Conservation (phyloP, 2,888 invertebrate genomes). For the Dryomyza anilis region DNA sequence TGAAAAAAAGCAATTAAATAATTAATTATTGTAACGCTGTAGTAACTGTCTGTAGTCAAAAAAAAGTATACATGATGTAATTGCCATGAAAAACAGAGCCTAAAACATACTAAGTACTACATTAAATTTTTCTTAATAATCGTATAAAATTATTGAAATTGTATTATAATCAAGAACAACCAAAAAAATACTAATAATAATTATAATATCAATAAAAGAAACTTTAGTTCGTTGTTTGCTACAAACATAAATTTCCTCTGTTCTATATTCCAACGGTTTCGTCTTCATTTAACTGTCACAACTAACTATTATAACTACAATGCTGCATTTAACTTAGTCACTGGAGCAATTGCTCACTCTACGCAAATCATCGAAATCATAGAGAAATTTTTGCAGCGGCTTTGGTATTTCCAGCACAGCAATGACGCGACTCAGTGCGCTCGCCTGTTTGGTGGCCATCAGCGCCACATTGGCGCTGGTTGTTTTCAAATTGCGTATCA, state of each 20-base stretch:
- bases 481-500: slow-evolving; percentile 44
- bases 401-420: slow-evolving; percentile 51
- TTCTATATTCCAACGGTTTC: neutral
- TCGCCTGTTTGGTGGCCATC: slow-evolving; percentile 48
- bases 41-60: slow-evolving; percentile 5
- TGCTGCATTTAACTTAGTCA: neutral
- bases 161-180: slow-evolving; percentile 5
- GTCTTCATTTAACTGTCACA: too few relatives aligned
- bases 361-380: slow-evolving; percentile 54
- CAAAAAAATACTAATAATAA: slow-evolving; percentile 2
- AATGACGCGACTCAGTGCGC: slow-evolving; percentile 50
- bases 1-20: neutral
- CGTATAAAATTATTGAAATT: neutral
- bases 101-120: too few relatives aligned
- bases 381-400: slow-evolving; percentile 50
- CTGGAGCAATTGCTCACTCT: slow-evolving; percentile 6
- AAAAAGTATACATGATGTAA: neutral
- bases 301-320: neutral
- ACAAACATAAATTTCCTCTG: neutral
- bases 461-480: slow-evolving; percentile 35
- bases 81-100: neutral
- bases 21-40: slow-evolving; percentile 20
- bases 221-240: neutral
- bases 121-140: neutral
- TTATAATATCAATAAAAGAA: neutral